Evolutionary conservation across 2,888 invertebrate species (phyloP).

Genomic region (Mythimna vitellina): DNA sequence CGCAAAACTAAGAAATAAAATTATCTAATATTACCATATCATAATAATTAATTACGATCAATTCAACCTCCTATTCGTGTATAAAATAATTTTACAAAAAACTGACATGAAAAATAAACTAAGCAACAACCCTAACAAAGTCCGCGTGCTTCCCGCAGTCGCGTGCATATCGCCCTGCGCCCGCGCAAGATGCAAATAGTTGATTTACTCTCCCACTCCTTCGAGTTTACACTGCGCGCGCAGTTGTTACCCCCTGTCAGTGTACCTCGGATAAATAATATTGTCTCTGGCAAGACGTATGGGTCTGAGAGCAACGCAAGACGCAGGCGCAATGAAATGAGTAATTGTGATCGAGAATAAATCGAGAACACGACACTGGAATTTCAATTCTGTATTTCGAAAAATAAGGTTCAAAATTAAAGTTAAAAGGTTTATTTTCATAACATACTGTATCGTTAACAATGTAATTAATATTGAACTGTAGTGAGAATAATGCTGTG

Average conservation of each 20-base stretch:
- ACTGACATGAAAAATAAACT: constrained; percentile 5
- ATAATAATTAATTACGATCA: no score
- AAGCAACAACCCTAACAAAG: constrained; percentile 48
- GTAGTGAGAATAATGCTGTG: constrained; percentile 49
- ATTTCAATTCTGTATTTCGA: not conserved
- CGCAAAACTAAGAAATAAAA: not conserved
- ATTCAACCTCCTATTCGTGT: not conserved
- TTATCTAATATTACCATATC: not conserved
- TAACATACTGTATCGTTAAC: constrained; percentile 58
- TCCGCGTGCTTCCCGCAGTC: constrained; percentile 31
- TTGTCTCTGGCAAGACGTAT: constrained; percentile 79
- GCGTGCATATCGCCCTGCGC: constrained; percentile 61
- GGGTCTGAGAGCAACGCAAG: constrained; percentile 74
- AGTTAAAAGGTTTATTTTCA: constrained; percentile 11
- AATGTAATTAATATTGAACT: constrained; percentile 60
- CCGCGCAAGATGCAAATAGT: constrained; percentile 82
- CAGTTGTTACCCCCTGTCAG: constrained; percentile 73
- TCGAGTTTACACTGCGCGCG: constrained; percentile 72
- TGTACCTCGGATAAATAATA: constrained; percentile 82
- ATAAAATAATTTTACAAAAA: not conserved
- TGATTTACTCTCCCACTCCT: constrained; percentile 83
- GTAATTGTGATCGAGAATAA: constrained; percentile 79
- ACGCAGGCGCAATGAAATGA: constrained; percentile 80
- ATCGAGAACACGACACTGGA: constrained; percentile 38
- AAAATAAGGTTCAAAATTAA: constrained; percentile 2